Conservation (phyloP, 2,113 vertebrate genomes). For the Vireo altiloquus region DNA sequence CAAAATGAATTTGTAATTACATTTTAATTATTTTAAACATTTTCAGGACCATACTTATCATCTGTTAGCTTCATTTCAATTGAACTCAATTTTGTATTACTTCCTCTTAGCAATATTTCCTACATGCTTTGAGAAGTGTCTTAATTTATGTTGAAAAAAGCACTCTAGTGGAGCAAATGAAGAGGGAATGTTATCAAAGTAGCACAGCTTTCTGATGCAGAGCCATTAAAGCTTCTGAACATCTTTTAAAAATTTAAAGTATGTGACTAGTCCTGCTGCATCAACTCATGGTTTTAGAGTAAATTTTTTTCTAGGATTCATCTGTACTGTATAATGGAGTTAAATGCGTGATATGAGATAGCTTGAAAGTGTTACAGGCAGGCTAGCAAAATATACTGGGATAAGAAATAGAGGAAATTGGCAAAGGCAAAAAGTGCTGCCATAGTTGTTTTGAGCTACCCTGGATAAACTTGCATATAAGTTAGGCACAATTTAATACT, state of each 20-base stretch:
- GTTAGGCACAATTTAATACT: not conserved
- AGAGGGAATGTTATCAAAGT: not conserved
- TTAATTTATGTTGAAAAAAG: not conserved
- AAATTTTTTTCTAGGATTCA: not conserved
- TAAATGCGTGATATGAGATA: not conserved
- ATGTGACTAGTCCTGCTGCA: not conserved
- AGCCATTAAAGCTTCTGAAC: not conserved
- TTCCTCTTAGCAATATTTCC: not conserved
- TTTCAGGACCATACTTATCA: not conserved
- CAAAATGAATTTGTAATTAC: not conserved
- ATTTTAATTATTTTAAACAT: not conserved
- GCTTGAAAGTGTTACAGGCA: not conserved
- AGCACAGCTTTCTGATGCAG: not conserved
- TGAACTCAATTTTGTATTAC: not conserved
- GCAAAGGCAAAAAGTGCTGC: not conserved
- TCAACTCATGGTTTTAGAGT: not conserved
- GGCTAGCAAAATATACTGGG: not conserved
- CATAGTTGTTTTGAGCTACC: not conserved
- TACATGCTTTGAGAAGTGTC: not conserved
- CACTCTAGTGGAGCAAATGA: not conserved
- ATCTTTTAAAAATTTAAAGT: not conserved
- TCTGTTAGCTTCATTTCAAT: not conserved
- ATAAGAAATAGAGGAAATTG: not conserved
- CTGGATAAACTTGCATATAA: not conserved
- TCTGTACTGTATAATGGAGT: not conserved